Percentiles rank a stretch among this genome's conserved stretches.
Evolutionary conservation across 2,888 invertebrate genomes (phyloP).

Genomic region (Matsumyia berberina): DNA sequence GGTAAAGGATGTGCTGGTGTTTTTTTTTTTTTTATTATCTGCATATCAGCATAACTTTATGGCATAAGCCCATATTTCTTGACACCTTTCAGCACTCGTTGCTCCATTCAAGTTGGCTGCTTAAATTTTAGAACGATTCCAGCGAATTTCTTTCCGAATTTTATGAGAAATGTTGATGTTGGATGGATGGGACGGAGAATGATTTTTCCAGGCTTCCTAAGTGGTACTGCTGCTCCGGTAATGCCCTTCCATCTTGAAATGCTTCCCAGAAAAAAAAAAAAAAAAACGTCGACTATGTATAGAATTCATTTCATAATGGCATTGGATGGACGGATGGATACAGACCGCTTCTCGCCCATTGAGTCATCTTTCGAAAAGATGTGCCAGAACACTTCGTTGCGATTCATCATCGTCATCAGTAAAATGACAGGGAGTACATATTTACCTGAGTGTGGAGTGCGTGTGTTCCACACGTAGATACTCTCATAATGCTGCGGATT

Average conservation of each 20-base stretch:
- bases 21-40: conserved; percentile 30
- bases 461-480: not conserved
- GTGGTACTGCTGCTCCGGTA: conserved; percentile 9
- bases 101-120: conserved; percentile 33
- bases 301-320: conserved; percentile 62
- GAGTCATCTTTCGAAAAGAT: conserved; percentile 59
- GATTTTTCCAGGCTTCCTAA: conserved; percentile 39
- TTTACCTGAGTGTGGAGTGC: not conserved
- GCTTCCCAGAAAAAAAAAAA: not conserved
- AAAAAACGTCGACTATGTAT: conserved; percentile 9
- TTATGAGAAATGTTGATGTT: conserved; percentile 49
- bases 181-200: not conserved
- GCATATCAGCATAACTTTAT: conserved; percentile 58
- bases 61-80: conserved; percentile 61
- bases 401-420: conserved; percentile 69
- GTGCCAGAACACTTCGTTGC: conserved; percentile 58
- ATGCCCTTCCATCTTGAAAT: not conserved
- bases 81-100: conserved; percentile 60
- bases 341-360: conserved; percentile 56
- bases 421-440: conserved; percentile 15
- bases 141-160: conserved; percentile 47
- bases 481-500: conserved; percentile 12
- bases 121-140: conserved; percentile 62
- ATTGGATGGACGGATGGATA: conserved; percentile 55
- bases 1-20: not conserved